phyloP scores from a whole-genome alignment of 2,113 vertebrate species.

The Gopherus evgoodei region DNA sequence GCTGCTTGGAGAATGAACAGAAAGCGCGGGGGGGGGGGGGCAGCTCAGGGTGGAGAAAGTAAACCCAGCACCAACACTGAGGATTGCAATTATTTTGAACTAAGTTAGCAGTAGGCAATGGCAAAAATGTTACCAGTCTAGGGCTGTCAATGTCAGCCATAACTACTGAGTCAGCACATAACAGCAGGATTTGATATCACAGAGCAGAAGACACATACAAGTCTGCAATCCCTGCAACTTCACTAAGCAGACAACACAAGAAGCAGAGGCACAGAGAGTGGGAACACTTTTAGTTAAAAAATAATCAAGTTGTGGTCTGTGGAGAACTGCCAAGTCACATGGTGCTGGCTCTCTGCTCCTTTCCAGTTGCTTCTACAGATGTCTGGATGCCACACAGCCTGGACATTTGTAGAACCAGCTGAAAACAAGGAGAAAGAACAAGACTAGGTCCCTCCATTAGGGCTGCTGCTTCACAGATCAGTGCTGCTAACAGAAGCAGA shows the following conservation, averaged over 20 bases:
- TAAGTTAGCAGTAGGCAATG: not conserved
- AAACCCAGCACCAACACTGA: not conserved
- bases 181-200: not conserved
- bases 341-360: accelerated
- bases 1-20: not conserved
- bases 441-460: not conserved
- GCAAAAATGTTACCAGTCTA: not conserved
- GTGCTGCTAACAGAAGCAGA: not conserved
- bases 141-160: not conserved
- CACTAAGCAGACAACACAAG: not conserved
- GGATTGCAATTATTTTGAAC: not conserved
- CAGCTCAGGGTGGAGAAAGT: not conserved
- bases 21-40: not conserved
- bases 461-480: not conserved
- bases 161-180: not conserved
- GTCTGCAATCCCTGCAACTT: not conserved
- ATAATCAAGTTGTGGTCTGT: not conserved
- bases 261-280: not conserved
- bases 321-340: not conserved
- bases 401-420: not conserved
- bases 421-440: not conserved
- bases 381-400: not conserved
- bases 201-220: not conserved
- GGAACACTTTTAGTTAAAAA: not conserved
- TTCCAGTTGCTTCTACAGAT: not conserved